Base-by-base conservation (phyloP, 2,888 invertebrate genomes). In the Cephus pulcher region DNA sequence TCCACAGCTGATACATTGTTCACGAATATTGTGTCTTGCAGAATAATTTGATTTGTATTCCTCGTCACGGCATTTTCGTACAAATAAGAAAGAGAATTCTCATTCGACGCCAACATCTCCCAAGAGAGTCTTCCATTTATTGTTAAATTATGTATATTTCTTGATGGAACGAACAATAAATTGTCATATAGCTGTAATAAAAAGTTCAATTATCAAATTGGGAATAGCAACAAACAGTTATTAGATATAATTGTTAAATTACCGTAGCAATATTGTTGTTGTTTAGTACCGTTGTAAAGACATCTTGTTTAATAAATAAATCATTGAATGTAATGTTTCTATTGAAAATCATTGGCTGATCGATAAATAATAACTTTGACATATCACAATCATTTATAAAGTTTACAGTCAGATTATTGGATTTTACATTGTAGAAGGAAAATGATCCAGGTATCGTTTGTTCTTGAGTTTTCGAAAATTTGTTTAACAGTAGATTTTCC, bases 71-170 rank as follows among this genome's bases (percentile, higher is more conserved):
- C 85, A 76, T 88, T 86, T 12, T 85, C 75, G 34, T 87, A 79
- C 32, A 90, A 70, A 71, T 82, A 77, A 4, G 85, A 83, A 4
- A 89, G 37, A 3, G 85, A 88, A 12, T 80, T 35, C 34, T 76
- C 69, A 33, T 12, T 4, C 1, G 81, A 81, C 73, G 82, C 32
- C 37, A 78, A 32, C 34, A 78, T 75, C 11, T 80, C 74, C 90
- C 90, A 90, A 12, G 77, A 82, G 30, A 89, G 56, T 40, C 82
- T 84, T 69, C 88, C 89, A 1, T 83, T 33, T 15, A 89, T 82
- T n/a, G 40, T 80, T 23, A 90, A 79, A 76, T 78, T 78, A 1
- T 74, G 74, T 11, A 87, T 80, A 15, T 75, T 37, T 32, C 73
- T 80, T 15, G 79, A 37, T 0, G 85, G 79, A 37, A 89, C 78